Base-by-base conservation (phyloP, 2,797 vertebrate genomes). In the Chelmon rostratus region DNA sequence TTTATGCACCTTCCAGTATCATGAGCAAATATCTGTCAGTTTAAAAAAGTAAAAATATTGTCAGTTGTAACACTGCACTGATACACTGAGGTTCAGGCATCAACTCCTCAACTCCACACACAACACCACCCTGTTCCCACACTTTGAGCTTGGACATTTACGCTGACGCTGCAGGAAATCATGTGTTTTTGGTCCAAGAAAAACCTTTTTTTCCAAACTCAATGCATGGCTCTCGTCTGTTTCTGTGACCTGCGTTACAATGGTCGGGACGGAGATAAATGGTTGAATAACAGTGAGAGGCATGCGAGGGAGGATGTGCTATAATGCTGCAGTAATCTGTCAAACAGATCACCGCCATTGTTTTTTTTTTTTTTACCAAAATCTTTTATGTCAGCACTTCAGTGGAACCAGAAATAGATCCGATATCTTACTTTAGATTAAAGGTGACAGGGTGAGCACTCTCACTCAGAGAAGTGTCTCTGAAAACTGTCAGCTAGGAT, bases 331-430 rank as follows among this genome's bases (percentile, higher is more conserved):
- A 12, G 19, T n/a, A 40, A 61, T 68, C 11, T 19, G 28, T 84
- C 84, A 76, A 16, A 53, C 6, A 67, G 15, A 54, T 62, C n/a
- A 62, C 66, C 49, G 61, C 31, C 18, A 56, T 84, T 88, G 72
- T 89, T 82, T 80, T 57, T 63, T 81, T 89, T 82, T 80, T 57
- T 63, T 81, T 69, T 25, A 71, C 11, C 19, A 25, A 64, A 37
- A 25, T 57, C 11, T 33, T 65, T 5, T 49, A 5, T 65, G 46
- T 78, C 88, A 89, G 81, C 76, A 80, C 9, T 68, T 85, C 66
- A 13, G 11, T 21, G 6, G 25, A 10, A 63, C 13, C 40, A 68
- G 18, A 67, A 73, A 81, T 59, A 50, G 16, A 49, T 63, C 3
- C 49, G 18, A 47, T 49, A 19, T 63, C 15, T 65, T 15, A 46